Conservation (phyloP, 2,113 vertebrate species). For the Phrynosoma blainvillii region DNA sequence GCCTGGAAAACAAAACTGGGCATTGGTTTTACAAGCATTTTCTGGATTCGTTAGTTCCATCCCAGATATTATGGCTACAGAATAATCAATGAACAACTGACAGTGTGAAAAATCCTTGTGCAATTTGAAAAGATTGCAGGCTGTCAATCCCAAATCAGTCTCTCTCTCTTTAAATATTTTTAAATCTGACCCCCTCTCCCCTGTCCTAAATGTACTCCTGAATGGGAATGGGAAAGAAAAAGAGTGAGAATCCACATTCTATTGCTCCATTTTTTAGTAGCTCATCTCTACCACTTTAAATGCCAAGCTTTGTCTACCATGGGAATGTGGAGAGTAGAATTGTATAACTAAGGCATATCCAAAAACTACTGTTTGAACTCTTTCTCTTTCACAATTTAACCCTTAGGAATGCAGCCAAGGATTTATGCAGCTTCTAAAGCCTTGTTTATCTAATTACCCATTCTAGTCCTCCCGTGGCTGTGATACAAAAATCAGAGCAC, state of each 20-base stretch:
- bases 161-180: background rate
- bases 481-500: slow-evolving; percentile 34
- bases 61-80: background rate
- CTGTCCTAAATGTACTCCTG: background rate
- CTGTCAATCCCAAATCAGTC: background rate
- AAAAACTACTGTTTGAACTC: slow-evolving; percentile 14
- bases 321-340: slow-evolving; percentile 19
- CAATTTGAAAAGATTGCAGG: background rate
- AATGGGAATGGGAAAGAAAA: background rate
- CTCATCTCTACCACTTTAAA: background rate
- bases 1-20: background rate
- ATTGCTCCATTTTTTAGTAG: background rate
- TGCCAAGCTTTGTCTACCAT: background rate
- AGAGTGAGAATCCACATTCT: background rate
- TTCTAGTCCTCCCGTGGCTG: slow-evolving; percentile 26
- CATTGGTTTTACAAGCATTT: background rate
- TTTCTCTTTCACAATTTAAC: background rate
- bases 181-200: background rate
- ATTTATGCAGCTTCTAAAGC: slow-evolving; percentile 33
- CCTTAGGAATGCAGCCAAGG: slow-evolving; percentile 38
- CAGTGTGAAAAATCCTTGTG: background rate
- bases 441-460: slow-evolving; percentile 44
- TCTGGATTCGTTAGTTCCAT: background rate
- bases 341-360: slow-evolving; percentile 24
- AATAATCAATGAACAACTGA: background rate